Evolutionary conservation across 2,797 vertebrate genomes (phyloP).

Genomic region (Periparus ater): DNA sequence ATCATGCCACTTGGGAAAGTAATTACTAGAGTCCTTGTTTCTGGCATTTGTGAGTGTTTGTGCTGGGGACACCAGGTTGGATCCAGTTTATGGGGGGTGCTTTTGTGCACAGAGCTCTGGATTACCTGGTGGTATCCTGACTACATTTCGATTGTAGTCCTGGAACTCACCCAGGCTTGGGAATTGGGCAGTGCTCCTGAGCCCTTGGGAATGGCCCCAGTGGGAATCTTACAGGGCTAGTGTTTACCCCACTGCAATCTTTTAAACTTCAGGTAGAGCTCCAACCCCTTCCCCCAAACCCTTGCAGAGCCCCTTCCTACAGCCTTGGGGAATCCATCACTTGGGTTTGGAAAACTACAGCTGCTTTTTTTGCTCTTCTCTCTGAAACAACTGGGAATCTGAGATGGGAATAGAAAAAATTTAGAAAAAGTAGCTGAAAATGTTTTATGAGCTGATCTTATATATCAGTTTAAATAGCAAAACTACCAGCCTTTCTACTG

Average conservation of each 20-base stretch:
- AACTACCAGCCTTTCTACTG: background rate
- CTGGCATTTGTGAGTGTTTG: background rate
- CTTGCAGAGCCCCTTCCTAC: background rate
- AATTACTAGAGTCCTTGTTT: background rate
- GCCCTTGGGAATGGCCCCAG: background rate
- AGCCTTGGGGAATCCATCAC: background rate
- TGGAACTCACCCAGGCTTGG: background rate
- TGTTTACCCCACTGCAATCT: background rate
- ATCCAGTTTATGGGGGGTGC: background rate
- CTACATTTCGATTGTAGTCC: fast-evolving
- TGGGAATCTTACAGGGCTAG: background rate
- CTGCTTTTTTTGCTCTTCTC: background rate
- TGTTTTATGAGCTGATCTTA: background rate
- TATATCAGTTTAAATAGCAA: background rate
- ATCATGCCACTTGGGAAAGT: background rate
- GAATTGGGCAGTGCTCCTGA: background rate
- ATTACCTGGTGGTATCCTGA: background rate
- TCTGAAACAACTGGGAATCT: background rate
- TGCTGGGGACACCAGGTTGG: background rate
- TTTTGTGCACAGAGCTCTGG: background rate
- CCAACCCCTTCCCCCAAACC: background rate
- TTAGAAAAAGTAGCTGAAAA: background rate
- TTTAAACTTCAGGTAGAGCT: background rate
- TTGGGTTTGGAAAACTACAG: background rate
- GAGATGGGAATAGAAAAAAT: background rate